These are phyloP conservation scores for Eudasyphora cyanicolor DNA, from an alignment of 2,888 invertebrate genomes.

Conservation along the genomic window DNA sequence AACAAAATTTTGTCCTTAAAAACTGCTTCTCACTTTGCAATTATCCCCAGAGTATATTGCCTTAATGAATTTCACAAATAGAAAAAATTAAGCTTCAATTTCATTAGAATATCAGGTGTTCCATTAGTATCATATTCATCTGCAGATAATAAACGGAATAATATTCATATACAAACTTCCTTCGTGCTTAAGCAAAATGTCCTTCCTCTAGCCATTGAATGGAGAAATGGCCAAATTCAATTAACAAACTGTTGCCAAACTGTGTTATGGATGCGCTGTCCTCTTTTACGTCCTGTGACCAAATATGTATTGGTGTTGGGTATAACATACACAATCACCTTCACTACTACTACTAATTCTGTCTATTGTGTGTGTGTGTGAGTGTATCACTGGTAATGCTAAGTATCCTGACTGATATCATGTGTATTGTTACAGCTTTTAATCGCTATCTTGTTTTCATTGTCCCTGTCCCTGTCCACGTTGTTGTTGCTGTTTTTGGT, in stretches of 20 bases:
- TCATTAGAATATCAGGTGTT: not conserved
- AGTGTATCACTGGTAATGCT: not conserved
- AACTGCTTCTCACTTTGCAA: no score
- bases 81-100: no score
- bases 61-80: no score
- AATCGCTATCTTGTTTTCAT: not conserved
- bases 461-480: not conserved
- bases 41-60: no score
- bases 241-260: constrained; percentile 30
- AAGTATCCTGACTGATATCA: not conserved
- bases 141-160: no score
- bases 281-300: constrained; percentile 9
- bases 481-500: not conserved
- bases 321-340: not conserved
- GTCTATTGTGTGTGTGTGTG: not conserved
- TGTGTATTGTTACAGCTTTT: constrained; percentile 28
- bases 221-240: constrained; percentile 25
- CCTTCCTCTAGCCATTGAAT: not conserved
- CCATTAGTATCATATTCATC: not conserved
- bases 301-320: not conserved
- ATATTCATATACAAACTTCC: no score
- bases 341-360: not conserved
- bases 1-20: no score
- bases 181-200: no score
- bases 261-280: not conserved